A percentile compares a stretch with the other conserved stretches of the same genome.
These are phyloP conservation scores for Ancistrus triradiatus DNA, from an alignment of 2,113 vertebrate genomes.

Conservation along the genomic window DNA sequence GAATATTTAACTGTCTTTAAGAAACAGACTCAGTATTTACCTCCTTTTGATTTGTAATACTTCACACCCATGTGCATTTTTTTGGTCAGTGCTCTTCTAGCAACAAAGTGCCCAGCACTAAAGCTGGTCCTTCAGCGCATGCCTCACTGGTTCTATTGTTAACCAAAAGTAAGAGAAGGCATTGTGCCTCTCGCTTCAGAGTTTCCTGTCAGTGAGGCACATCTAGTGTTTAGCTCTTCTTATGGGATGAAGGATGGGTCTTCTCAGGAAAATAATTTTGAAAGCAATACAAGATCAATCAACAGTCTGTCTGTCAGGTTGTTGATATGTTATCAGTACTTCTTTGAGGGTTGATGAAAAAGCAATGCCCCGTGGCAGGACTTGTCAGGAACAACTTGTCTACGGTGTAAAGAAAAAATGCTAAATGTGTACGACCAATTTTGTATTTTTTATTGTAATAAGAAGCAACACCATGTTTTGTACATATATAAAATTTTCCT, in stretches of 20 bases:
- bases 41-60: not conserved
- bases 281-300: constrained; percentile 34
- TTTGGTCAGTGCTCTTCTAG: not conserved
- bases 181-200: constrained; percentile 54
- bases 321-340: constrained; percentile 56
- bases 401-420: too few species aligned
- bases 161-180: constrained; percentile 36
- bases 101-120: constrained; percentile 5
- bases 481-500: too few species aligned
- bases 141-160: constrained; percentile 56
- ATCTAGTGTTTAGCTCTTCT: constrained; percentile 14
- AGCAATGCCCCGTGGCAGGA: not conserved
- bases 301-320: constrained; percentile 42
- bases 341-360: constrained; percentile 46
- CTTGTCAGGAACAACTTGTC: not conserved
- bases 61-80: not conserved
- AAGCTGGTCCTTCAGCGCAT: constrained; percentile 16
- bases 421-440: too few species aligned
- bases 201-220: constrained; percentile 57
- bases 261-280: constrained; percentile 17
- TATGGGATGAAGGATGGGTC: constrained; percentile 29
- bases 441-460: not conserved
- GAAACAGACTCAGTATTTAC: not conserved
- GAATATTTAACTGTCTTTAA: not conserved
- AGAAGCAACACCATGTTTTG: not conserved